Evolutionary conservation across 2,113 vertebrate species (phyloP).

Genomic region (Prunella himalayana): DNA sequence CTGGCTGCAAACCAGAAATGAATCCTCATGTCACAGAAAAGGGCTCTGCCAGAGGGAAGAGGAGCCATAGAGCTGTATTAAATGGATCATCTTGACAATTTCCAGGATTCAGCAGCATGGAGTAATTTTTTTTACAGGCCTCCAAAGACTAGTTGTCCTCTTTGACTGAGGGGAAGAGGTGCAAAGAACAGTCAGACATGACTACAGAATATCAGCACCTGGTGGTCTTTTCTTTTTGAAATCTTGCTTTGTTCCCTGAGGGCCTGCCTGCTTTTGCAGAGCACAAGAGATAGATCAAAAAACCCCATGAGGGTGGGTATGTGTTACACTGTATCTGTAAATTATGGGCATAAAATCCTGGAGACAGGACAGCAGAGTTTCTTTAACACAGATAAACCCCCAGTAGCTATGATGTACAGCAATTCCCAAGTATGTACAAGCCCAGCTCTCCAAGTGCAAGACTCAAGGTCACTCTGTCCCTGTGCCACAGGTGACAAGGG

Average conservation of each 20-base stretch:
- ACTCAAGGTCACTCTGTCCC: neutral
- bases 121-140: neutral
- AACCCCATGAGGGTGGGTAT: accelerated
- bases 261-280: neutral
- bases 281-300: neutral
- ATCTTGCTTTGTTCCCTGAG: neutral
- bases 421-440: neutral
- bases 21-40: neutral
- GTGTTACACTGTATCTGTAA: neutral
- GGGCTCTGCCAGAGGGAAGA: neutral
- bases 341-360: neutral
- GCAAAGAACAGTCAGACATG: neutral
- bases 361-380: neutral
- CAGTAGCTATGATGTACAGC: neutral
- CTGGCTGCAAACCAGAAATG: neutral
- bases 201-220: neutral
- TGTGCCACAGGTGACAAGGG: neutral
- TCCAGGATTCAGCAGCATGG: neutral
- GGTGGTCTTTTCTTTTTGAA: neutral
- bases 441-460: neutral
- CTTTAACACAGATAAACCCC: neutral
- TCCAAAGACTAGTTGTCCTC: neutral
- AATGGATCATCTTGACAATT: neutral
- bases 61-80: neutral
- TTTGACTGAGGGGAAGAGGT: neutral